A percentile compares a stretch with the other conserved stretches of the same genome.
phyloP scores from a whole-genome alignment of 1,140 invertebrate species.

The Harlomillsia oculata region DNA sequence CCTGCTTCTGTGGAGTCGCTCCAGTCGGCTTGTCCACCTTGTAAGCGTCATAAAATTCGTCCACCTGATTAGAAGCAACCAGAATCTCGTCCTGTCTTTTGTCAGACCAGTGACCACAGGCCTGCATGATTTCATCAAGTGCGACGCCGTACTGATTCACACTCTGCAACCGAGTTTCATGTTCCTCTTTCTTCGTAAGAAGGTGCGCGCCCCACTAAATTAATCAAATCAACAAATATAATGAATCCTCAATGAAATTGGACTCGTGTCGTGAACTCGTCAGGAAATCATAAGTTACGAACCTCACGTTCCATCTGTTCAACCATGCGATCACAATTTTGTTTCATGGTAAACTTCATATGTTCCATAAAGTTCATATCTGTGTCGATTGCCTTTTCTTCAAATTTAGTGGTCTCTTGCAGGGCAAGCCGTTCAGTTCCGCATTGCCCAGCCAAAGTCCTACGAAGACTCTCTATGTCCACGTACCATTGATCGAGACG shows the following conservation, averaged over 20 bases:
- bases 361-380: background rate
- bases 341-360: background rate
- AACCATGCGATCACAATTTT: background rate
- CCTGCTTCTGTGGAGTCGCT: conserved; percentile 50
- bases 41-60: conserved; percentile 23
- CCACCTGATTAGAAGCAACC: background rate
- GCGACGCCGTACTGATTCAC: background rate
- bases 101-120: background rate
- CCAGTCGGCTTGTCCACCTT: conserved; percentile 23
- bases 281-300: no score
- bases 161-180: background rate
- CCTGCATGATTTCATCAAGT: background rate
- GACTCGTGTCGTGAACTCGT: no score
- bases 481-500: background rate
- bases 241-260: no score
- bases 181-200: background rate
- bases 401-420: no score
- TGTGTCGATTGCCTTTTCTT: no score
- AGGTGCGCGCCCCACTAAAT: background rate
- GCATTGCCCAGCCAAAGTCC: no score
- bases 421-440: background rate
- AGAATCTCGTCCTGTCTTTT: background rate
- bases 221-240: conserved; percentile 7
- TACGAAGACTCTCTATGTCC: background rate
- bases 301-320: no score